Evolutionary conservation across 2,113 vertebrate genomes (phyloP), one percentile per base, ranked within the genome.

Genomic region (Edolisoma coerulescens): DNA sequence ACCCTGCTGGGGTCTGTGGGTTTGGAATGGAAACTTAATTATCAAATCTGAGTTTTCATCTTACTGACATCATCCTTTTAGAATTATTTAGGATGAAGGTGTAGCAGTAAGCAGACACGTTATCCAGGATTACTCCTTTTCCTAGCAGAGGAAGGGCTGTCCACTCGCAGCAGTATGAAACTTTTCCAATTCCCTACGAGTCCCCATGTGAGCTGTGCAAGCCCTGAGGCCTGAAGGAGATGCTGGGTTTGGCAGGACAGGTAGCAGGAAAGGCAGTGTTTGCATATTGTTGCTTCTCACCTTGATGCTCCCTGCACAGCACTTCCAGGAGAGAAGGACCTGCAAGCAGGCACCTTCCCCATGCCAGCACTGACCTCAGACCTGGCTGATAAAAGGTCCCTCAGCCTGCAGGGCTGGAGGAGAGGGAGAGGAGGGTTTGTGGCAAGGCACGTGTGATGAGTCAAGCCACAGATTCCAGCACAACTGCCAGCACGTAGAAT

Each of bases 131-230:
- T n/a, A 27, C 32, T 61, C 68, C 37, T 56, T 44, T 37, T 28
- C 39, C 64, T 42, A 11, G 83, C 60, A 39, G 42, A 67, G 54
- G 64, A 35, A 68, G 37, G 30, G 26, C 50, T 65, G 65, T 21
- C 6, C 59, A 21, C 41, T 57, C 10, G 4, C 35, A 61, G 74
- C 24, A 52, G 24, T 2, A 10, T 9, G 32, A 45, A 35, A 24
- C 39, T 26, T 2, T 0, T 0, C 7, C 5, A 30, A 10, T 24
- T 33, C 49, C 22, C 63, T 23, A 0, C 6, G 10, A 52, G 71
- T 6, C 27, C 21, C 37, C 2, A 0, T 9, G 53, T 2, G 63
- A 71, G 13, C 69, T 7, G 33, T 7, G 52, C 37, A 4, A 26
- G 53, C 6, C 44, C 30, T 7, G 3, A 14, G 57, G 49, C 21